Evolutionary conservation across 2,888 invertebrate species (phyloP).

Genomic region (Oeneis ivallda): DNA sequence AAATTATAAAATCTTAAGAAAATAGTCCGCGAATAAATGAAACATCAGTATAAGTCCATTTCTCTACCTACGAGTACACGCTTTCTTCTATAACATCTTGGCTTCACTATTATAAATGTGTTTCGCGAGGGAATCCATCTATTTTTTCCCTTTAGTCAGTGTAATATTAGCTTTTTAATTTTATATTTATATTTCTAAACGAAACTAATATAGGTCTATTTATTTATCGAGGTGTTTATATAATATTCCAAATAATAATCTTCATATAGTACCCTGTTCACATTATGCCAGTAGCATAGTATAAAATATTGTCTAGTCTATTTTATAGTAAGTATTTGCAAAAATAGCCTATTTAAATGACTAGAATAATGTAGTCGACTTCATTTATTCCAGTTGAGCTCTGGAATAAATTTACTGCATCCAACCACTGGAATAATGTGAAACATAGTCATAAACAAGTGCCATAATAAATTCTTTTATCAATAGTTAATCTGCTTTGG

Average conservation of each 20-base stretch:
- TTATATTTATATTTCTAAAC: background rate
- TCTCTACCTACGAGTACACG: too few species aligned
- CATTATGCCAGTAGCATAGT: too few species aligned
- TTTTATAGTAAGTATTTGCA: too few species aligned
- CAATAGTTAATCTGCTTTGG: conserved; percentile 20
- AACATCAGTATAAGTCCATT: too few species aligned
- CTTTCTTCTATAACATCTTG: too few species aligned
- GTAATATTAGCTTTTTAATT: too few species aligned
- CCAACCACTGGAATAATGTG: background rate
- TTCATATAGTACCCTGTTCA: background rate
- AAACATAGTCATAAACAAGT: background rate
- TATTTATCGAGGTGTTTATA: background rate
- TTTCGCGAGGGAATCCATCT: background rate
- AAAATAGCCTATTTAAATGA: too few species aligned
- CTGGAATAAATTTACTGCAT: too few species aligned
- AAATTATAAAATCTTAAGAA: too few species aligned
- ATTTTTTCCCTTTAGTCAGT: background rate
- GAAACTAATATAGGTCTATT: background rate
- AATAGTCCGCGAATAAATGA: background rate
- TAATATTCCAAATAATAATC: background rate
- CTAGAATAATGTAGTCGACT: too few species aligned
- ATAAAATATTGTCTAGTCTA: too few species aligned
- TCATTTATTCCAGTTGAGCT: too few species aligned
- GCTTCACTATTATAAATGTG: background rate
- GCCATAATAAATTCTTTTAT: background rate